phyloP scores from a whole-genome alignment of 2,797 vertebrate species.

The Monodelphis domestica region DNA sequence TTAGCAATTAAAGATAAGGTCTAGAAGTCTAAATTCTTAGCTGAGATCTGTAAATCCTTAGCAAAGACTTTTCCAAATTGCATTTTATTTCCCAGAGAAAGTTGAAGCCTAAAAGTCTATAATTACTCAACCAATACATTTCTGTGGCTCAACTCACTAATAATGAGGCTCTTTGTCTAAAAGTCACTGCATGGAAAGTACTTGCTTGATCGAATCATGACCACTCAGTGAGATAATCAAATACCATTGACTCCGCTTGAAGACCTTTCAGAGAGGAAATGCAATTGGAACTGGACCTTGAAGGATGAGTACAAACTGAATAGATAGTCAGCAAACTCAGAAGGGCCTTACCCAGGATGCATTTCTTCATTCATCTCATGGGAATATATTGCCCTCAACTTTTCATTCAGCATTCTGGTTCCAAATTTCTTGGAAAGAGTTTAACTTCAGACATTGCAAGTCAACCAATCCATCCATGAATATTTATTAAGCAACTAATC shows the following conservation, averaged over 20 bases:
- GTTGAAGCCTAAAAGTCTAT: not conserved
- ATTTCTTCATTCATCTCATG: slow-evolving; percentile 34
- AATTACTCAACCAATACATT: not conserved
- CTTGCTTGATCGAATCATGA: not conserved
- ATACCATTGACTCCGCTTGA: slow-evolving; percentile 33
- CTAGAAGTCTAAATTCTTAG: not conserved
- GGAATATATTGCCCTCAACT: slow-evolving; percentile 40
- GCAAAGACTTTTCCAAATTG: slow-evolving; percentile 16
- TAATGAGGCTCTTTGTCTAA: not conserved
- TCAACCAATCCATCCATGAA: not conserved
- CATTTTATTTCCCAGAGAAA: slow-evolving; percentile 23
- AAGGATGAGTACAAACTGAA: slow-evolving; percentile 22
- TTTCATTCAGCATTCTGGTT: slow-evolving; percentile 42
- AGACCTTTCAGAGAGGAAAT: slow-evolving; percentile 21
- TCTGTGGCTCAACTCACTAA: not conserved
- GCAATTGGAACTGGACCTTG: slow-evolving; percentile 25
- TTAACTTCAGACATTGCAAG: slow-evolving; percentile 52
- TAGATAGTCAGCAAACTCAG: not conserved
- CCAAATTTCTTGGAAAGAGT: slow-evolving; percentile 49
- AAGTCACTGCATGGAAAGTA: not conserved
- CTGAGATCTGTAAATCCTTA: not conserved
- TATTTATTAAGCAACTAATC: not conserved
- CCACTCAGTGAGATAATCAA: not conserved
- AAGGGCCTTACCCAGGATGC: slow-evolving; percentile 11
- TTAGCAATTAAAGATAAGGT: not conserved